Percentiles rank a stretch among this genome's conserved stretches.
Evolutionary conservation across 2,113 vertebrate species (phyloP).

Genomic region (Deroptyus accipitrinus): DNA sequence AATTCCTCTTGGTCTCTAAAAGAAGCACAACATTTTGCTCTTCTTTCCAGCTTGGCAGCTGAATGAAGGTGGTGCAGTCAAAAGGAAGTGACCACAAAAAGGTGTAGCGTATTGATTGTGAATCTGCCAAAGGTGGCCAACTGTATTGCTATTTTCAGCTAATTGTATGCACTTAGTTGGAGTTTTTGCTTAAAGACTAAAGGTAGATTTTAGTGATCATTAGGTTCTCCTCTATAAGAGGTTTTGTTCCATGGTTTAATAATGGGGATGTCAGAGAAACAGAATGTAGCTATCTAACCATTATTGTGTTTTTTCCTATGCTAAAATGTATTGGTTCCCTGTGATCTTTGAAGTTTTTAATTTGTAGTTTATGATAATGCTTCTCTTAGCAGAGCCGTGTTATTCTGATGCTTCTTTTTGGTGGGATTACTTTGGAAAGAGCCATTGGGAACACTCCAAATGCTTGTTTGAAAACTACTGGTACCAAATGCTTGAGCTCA

Average conservation of each 20-base stretch:
- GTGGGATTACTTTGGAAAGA: not conserved
- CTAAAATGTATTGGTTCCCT: not conserved
- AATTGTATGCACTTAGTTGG: constrained; percentile 44
- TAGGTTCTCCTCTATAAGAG: not conserved
- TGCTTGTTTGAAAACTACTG: not conserved
- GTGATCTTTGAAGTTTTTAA: constrained; percentile 19
- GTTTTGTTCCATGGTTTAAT: constrained; percentile 16
- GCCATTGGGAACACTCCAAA: not conserved
- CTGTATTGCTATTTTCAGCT: constrained; percentile 65
- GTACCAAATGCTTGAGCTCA: not conserved
- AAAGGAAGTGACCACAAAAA: constrained; percentile 54
- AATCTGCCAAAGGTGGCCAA: constrained; percentile 61
- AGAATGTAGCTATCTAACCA: not conserved
- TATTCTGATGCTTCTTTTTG: not conserved
- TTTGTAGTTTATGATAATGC: not conserved
- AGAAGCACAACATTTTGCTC: constrained; percentile 18
- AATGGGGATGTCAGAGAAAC: not conserved
- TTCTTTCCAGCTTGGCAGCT: constrained; percentile 51
- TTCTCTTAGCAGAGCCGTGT: not conserved
- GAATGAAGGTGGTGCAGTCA: constrained; percentile 38
- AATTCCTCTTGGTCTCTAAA: not conserved
- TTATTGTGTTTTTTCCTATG: not conserved
- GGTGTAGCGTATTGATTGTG: constrained; percentile 30
- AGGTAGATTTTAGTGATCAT: constrained; percentile 61
- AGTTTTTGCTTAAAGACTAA: constrained; percentile 37